Evolutionary conservation across 2,888 invertebrate genomes (phyloP).

Genomic region (Vesta saturnalis): DNA sequence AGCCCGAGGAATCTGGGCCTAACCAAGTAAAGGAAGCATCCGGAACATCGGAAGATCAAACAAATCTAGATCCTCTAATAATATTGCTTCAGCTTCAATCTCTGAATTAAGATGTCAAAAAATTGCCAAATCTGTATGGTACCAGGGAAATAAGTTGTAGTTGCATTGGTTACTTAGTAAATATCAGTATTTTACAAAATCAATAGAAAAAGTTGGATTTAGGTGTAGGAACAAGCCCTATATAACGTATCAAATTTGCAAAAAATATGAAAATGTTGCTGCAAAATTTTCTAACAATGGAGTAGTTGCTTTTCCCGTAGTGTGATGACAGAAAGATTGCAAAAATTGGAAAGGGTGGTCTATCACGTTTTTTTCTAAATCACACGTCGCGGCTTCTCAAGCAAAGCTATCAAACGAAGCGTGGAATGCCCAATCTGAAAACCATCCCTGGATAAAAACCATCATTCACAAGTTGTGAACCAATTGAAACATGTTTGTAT

Average conservation of each 20-base stretch:
- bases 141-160: background rate
- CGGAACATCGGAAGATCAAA: too few species aligned
- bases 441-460: constrained; percentile 9
- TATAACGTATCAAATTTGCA: constrained; percentile 1
- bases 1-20: too few species aligned
- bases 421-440: constrained; percentile 9
- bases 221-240: background rate
- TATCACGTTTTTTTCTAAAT: too few species aligned
- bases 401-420: background rate
- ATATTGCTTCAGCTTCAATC: too few species aligned
- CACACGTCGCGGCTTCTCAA: background rate
- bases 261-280: background rate
- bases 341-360: constrained; percentile 8
- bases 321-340: background rate
- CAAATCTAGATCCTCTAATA: too few species aligned
- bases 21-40: too few species aligned
- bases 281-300: constrained; percentile 12
- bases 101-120: too few species aligned
- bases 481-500: background rate
- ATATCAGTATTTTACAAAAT: background rate
- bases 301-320: background rate
- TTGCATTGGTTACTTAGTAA: background rate
- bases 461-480: background rate
- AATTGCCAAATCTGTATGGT: background rate
- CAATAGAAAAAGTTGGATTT: background rate